Evolutionary conservation across 2,888 invertebrate genomes (phyloP).

Genomic region (Meganola albula): DNA sequence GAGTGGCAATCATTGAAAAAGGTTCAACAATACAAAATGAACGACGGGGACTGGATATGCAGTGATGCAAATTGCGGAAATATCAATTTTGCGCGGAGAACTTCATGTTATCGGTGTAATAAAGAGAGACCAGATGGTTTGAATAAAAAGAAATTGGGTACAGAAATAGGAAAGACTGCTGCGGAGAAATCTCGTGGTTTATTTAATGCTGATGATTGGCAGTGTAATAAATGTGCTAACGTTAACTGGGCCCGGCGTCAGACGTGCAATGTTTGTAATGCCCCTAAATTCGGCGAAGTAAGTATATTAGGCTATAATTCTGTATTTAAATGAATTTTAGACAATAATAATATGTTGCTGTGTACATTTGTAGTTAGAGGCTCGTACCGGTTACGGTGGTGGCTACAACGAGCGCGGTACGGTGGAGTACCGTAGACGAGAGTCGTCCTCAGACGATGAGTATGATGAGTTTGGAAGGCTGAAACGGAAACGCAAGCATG

Average conservation of each 20-base stretch:
- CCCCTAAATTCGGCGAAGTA: slow-evolving; percentile 97
- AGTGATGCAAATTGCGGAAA: slow-evolving; percentile 88
- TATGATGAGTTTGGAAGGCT: slow-evolving; percentile 94
- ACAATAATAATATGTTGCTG: slow-evolving; percentile 1
- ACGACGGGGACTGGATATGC: slow-evolving; percentile 82
- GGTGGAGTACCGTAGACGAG: slow-evolving; percentile 95
- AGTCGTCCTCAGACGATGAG: slow-evolving; percentile 93
- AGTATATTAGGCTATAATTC: slow-evolving; percentile 49
- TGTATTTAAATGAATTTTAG: not conserved
- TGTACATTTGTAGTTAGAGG: slow-evolving; percentile 75
- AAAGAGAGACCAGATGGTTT: slow-evolving; percentile 76
- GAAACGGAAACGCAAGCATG: slow-evolving; percentile 74
- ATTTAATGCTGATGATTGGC: slow-evolving; percentile 99
- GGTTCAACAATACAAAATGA: slow-evolving; percentile 58
- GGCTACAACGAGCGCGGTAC: slow-evolving; percentile 97
- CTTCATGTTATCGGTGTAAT: slow-evolving; percentile 94
- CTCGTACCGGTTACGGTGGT: slow-evolving; percentile 88
- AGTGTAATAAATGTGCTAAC: slow-evolving; percentile 99
- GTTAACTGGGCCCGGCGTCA: slow-evolving; percentile 98
- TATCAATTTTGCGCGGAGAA: slow-evolving; percentile 94
- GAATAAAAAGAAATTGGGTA: slow-evolving; percentile 89
- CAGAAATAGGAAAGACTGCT: slow-evolving; percentile 98
- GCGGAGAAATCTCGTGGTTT: slow-evolving; percentile 99
- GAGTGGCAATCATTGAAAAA: slow-evolving; percentile 33
- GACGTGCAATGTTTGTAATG: slow-evolving; percentile 99